A percentile compares a stretch with the other conserved stretches of the same genome.
These are phyloP conservation scores for Oryzias javanicus DNA, from an alignment of 2,113 vertebrate genomes.

Conservation along the genomic window DNA sequence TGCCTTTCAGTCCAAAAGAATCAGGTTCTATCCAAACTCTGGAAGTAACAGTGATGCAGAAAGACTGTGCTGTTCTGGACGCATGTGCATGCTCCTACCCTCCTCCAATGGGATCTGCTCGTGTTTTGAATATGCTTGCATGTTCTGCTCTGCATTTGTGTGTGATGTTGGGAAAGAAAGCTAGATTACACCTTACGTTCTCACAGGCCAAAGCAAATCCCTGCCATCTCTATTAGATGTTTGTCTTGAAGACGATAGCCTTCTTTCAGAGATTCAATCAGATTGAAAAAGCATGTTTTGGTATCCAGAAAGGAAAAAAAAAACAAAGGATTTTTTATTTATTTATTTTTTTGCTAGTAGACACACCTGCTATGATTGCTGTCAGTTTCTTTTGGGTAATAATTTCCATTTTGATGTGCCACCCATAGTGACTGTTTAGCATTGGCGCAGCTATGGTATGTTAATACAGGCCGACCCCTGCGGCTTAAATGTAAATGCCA, in stretches of 20 bases:
- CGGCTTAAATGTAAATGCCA: slow-evolving; percentile 68
- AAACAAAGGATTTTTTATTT: slow-evolving; percentile 29
- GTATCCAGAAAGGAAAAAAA: not conserved
- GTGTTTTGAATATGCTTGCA: slow-evolving; percentile 75
- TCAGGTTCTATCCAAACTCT: not conserved
- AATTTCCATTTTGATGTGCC: slow-evolving; percentile 75
- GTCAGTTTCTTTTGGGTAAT: slow-evolving; percentile 66
- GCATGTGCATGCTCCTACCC: slow-evolving; percentile 63
- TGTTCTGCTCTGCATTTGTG: slow-evolving; percentile 74
- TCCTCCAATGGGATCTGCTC: slow-evolving; percentile 60
- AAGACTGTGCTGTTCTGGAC: slow-evolving; percentile 84
- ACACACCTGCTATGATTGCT: slow-evolving; percentile 52
- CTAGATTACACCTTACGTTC: slow-evolving; percentile 82
- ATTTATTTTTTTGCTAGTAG: slow-evolving; percentile 46
- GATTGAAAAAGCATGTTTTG: slow-evolving; percentile 17
- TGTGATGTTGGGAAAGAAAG: slow-evolving; percentile 77
- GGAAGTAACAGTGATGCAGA: slow-evolving; percentile 76
- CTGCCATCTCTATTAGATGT: slow-evolving; percentile 71
- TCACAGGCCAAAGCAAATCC: slow-evolving; percentile 62
- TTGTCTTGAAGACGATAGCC: slow-evolving; percentile 55
- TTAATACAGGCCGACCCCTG: slow-evolving; percentile 63
- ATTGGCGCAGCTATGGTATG: slow-evolving; percentile 60
- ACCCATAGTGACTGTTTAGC: slow-evolving; percentile 68
- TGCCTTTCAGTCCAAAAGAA: not conserved
- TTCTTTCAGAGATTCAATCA: slow-evolving; percentile 11